Evolutionary conservation across 1,140 invertebrate species (phyloP).

Genomic region (Aricia agestis): DNA sequence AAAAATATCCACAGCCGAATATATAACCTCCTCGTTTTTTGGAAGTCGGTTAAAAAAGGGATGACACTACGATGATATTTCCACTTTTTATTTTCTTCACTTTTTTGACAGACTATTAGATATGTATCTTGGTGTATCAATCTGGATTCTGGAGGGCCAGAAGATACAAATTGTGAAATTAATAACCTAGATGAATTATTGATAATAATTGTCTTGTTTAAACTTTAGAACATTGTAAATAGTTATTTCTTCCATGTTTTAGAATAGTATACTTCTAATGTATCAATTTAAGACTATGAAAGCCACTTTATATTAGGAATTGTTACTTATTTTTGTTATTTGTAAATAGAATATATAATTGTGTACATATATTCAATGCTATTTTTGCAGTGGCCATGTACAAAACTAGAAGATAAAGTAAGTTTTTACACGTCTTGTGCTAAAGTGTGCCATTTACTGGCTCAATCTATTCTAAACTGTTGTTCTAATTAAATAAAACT

Average conservation of each 20-base stretch:
- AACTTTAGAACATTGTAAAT: slow-evolving; percentile 7
- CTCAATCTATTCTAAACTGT: slow-evolving; percentile 51
- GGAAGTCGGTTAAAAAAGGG: too few relatives aligned
- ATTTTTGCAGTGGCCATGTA: slow-evolving; percentile 56
- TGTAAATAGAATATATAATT: slow-evolving; percentile 20
- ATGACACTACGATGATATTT: too few relatives aligned
- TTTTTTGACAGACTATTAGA: too few relatives aligned
- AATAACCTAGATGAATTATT: neutral
- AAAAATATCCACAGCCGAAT: too few relatives aligned
- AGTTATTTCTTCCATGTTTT: neutral
- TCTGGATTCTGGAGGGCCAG: neutral
- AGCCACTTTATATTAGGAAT: slow-evolving; percentile 22
- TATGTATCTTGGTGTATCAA: too few relatives aligned
- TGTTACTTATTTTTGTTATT: slow-evolving; percentile 30
- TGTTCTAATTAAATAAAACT: slow-evolving; percentile 54
- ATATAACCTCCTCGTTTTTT: too few relatives aligned
- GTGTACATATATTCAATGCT: slow-evolving; percentile 26
- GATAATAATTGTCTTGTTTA: neutral
- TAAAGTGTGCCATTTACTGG: slow-evolving; percentile 54
- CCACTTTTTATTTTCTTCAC: too few relatives aligned
- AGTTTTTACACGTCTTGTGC: slow-evolving; percentile 55
- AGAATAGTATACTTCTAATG: neutral
- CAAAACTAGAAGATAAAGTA: slow-evolving; percentile 44
- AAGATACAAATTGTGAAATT: neutral
- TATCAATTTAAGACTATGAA: slow-evolving; percentile 13